Conservation (phyloP, 2,888 invertebrate genomes). For the Sialis fuliginosa region DNA sequence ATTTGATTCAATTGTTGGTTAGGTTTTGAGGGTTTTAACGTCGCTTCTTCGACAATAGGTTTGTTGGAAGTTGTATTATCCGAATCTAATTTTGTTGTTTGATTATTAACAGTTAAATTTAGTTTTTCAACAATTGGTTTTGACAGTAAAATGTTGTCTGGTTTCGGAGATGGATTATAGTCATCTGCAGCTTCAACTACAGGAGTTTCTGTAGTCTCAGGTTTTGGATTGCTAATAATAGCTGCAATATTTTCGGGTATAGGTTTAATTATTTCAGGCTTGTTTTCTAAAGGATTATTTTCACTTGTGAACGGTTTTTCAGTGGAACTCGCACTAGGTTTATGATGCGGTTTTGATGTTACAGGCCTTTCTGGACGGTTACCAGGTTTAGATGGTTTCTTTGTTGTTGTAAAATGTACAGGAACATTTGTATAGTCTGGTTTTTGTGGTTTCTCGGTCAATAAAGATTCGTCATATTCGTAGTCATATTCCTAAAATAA, state of each 20-base stretch:
- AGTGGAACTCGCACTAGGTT: not conserved
- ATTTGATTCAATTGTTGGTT: too few species aligned
- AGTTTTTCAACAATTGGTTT: too few species aligned
- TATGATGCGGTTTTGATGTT: too few species aligned
- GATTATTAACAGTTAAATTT: too few species aligned
- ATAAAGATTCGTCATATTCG: constrained; percentile 52
- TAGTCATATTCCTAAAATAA: constrained; percentile 51
- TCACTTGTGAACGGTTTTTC: constrained; percentile 5
- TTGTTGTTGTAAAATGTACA: constrained; percentile 8
- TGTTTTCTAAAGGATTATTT: constrained; percentile 1
- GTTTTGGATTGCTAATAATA: not conserved
- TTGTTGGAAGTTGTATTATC: not conserved
- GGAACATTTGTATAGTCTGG: constrained; percentile 12
- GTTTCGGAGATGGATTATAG: too few species aligned
- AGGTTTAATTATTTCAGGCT: not conserved
- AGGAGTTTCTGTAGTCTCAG: not conserved
- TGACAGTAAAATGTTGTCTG: too few species aligned
- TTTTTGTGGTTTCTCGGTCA: constrained; percentile 42
- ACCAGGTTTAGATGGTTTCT: not conserved
- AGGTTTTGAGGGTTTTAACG: too few species aligned
- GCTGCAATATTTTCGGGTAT: not conserved
- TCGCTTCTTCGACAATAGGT: too few species aligned
- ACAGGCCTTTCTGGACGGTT: too few species aligned
- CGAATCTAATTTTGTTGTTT: not conserved
- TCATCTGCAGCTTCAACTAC: too few species aligned